Percentiles rank a stretch among this genome's conserved stretches.
phyloP scores from a whole-genome alignment of 2,888 invertebrate genomes.

The Apodemia hepburni region DNA sequence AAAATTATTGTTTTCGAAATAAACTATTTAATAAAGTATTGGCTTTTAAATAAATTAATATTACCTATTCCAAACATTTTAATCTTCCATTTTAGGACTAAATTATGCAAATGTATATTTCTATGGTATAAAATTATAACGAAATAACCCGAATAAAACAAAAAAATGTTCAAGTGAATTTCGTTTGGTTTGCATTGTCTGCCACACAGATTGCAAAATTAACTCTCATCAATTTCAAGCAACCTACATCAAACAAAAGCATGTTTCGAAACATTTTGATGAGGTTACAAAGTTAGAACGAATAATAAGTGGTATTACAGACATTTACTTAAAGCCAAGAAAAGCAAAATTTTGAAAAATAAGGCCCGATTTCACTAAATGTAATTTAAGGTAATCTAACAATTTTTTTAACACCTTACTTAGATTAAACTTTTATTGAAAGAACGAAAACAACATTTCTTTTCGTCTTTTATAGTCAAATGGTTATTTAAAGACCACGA shows the following conservation, averaged over 20 bases:
- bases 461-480: too few species aligned
- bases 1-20: background rate
- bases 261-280: conserved; percentile 10
- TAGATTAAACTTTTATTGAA: too few species aligned
- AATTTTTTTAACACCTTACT: too few species aligned
- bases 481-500: too few species aligned
- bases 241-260: conserved; percentile 15
- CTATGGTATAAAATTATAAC: background rate
- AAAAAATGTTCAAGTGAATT: conserved; percentile 17
- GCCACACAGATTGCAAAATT: conserved; percentile 30
- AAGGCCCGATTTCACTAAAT: conserved; percentile 1
- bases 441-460: too few species aligned
- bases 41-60: background rate
- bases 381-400: background rate
- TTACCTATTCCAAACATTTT: background rate
- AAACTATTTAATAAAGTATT: background rate
- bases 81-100: background rate
- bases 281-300: background rate
- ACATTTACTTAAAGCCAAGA: background rate
- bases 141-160: background rate
- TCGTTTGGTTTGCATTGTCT: conserved; percentile 23
- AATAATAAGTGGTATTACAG: background rate
- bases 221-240: background rate
- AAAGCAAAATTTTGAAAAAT: background rate
- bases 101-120: background rate